phyloP scores from a whole-genome alignment of 1,140 invertebrate genomes.

The Coenobita brevimanus region DNA sequence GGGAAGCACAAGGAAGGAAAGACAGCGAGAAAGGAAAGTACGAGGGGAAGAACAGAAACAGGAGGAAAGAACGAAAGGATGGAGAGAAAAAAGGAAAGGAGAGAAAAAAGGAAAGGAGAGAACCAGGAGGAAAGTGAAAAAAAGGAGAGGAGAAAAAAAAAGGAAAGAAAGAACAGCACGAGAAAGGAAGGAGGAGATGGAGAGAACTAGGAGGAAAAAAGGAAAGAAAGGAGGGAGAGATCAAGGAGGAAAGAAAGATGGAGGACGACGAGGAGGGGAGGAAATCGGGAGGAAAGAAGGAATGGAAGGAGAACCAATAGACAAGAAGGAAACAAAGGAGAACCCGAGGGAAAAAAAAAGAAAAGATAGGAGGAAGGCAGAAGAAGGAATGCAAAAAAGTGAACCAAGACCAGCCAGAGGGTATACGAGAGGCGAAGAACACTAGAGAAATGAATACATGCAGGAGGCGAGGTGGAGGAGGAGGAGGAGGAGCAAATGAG shows the following conservation, averaged over 20 bases:
- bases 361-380: not conserved
- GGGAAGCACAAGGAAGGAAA: not conserved
- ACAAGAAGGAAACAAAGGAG: not conserved
- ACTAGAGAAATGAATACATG: too few relatives aligned
- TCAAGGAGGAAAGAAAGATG: not conserved
- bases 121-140: not conserved
- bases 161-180: not conserved
- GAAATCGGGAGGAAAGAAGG: not conserved
- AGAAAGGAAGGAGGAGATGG: not conserved
- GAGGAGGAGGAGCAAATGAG: too few relatives aligned
- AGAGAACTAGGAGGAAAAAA: not conserved
- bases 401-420: too few relatives aligned
- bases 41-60: not conserved
- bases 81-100: not conserved
- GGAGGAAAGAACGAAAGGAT: not conserved
- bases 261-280: not conserved
- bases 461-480: too few relatives aligned
- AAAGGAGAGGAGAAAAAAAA: slow-evolving; percentile 1
- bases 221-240: not conserved
- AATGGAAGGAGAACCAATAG: not conserved
- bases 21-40: not conserved
- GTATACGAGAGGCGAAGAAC: too few relatives aligned
- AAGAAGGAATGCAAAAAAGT: too few relatives aligned
- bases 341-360: not conserved
- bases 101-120: not conserved